Evolutionary conservation across 2,888 invertebrate species (phyloP).

Genomic region (Tipula lateralis): DNA sequence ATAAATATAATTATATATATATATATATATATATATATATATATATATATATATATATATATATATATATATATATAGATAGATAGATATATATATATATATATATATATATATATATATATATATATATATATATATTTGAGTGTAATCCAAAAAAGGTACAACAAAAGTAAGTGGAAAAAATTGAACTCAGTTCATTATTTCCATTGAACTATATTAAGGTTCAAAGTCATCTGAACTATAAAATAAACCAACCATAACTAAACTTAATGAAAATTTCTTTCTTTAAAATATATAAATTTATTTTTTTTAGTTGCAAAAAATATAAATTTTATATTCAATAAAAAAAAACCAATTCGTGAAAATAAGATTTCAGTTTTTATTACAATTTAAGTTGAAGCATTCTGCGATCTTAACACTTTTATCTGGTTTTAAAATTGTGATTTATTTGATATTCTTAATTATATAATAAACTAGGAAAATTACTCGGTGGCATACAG

Average conservation of each 20-base stretch:
- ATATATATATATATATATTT: too few relatives aligned
- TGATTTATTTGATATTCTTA: background rate
- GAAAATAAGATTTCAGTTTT: constrained; percentile 9
- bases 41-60: too few relatives aligned
- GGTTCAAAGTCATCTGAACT: background rate
- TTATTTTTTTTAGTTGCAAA: background rate
- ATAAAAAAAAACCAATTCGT: background rate
- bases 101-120: too few relatives aligned
- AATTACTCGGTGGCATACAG: background rate
- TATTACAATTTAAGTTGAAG: background rate
- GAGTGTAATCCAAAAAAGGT: too few relatives aligned
- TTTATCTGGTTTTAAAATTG: background rate
- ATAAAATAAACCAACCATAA: background rate
- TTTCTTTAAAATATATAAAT: background rate
- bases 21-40: too few relatives aligned
- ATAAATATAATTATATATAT: too few relatives aligned
- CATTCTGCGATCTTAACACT: too few relatives aligned
- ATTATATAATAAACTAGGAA: background rate
- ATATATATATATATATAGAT: too few relatives aligned
- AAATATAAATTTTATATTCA: background rate
- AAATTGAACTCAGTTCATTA: background rate
- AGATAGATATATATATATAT: too few relatives aligned
- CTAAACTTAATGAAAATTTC: background rate
- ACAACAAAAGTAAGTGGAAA: background rate
- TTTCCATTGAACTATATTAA: constrained; percentile 7